Conservation (phyloP, 2,888 invertebrate genomes). For the Crematogaster levior region DNA sequence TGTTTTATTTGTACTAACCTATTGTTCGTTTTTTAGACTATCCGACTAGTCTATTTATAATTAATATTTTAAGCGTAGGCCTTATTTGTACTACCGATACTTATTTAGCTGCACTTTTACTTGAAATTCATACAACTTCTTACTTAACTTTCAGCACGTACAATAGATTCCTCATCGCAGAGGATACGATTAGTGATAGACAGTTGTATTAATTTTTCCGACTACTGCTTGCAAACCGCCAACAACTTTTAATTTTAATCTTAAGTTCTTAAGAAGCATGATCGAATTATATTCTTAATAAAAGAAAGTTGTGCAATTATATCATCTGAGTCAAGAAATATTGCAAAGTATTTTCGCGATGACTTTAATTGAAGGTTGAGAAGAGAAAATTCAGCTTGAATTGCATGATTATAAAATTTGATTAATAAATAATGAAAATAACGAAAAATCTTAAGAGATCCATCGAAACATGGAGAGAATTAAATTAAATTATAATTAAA, state of each 20-base stretch:
- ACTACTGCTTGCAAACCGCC: neutral
- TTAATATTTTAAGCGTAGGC: neutral
- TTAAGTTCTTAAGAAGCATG: neutral
- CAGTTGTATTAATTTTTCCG: neutral
- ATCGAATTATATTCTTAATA: slow-evolving; percentile 18
- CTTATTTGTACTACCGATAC: neutral
- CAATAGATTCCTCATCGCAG: neutral
- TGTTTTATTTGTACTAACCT: too few species aligned
- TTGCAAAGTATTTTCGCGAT: neutral
- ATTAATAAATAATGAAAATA: neutral
- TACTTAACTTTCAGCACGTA: neutral
- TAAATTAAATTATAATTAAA: neutral
- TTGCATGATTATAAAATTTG: neutral
- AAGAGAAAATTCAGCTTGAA: neutral
- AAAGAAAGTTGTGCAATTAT: slow-evolving; percentile 26
- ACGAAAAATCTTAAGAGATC: neutral
- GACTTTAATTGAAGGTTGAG: neutral
- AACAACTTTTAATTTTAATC: slow-evolving; percentile 16
- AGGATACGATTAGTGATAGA: neutral
- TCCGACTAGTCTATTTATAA: too few species aligned
- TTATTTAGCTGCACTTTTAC: neutral
- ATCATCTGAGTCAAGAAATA: neutral
- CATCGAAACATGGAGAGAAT: neutral
- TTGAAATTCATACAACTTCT: neutral
- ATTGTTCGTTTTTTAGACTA: too few species aligned